A percentile compares a stretch with the other conserved stretches of the same genome.
phyloP scores from a whole-genome alignment of 2,113 vertebrate species.

The Rhinoptilus africanus region DNA sequence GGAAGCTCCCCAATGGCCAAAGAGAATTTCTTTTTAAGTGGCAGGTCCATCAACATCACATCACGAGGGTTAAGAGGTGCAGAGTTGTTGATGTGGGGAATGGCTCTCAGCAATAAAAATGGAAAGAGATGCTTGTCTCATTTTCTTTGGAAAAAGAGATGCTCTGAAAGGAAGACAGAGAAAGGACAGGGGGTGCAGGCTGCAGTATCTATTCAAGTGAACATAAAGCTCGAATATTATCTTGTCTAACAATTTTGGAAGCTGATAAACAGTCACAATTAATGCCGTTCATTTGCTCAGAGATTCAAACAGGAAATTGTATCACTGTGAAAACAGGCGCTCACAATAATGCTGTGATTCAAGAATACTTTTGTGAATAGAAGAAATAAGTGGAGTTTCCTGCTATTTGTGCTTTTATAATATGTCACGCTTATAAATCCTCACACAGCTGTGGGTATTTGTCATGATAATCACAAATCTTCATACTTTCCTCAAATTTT shows the following conservation, averaged over 20 bases:
- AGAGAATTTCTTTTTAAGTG: constrained; percentile 41
- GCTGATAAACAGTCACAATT: constrained; percentile 32
- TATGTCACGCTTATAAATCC: constrained; percentile 20
- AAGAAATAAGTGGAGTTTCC: constrained; percentile 56
- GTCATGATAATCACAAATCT: constrained; percentile 40
- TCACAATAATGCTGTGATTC: constrained; percentile 35
- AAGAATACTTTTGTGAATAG: constrained; percentile 45
- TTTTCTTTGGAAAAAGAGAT: constrained; percentile 7
- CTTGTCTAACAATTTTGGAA: constrained; percentile 27
- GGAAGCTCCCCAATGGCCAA: constrained; percentile 26
- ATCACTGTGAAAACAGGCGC: neutral
- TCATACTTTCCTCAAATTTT: constrained; percentile 31
- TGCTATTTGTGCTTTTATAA: constrained; percentile 36
- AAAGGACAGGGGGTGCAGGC: neutral
- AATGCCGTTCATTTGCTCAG: neutral
- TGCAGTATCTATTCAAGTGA: neutral
- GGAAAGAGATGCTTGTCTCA: neutral
- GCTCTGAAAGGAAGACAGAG: neutral
- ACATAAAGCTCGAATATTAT: neutral
- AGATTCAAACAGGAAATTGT: constrained; percentile 40
- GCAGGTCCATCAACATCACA: constrained; percentile 47
- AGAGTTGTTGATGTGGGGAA: neutral
- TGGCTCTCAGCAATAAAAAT: constrained; percentile 18
- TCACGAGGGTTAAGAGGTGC: constrained; percentile 29
- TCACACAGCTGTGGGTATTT: constrained; percentile 54